Percentiles rank a stretch among this genome's conserved stretches.
Conservation (phyloP, 2,113 vertebrate species). For the Pipra filicauda region DNA sequence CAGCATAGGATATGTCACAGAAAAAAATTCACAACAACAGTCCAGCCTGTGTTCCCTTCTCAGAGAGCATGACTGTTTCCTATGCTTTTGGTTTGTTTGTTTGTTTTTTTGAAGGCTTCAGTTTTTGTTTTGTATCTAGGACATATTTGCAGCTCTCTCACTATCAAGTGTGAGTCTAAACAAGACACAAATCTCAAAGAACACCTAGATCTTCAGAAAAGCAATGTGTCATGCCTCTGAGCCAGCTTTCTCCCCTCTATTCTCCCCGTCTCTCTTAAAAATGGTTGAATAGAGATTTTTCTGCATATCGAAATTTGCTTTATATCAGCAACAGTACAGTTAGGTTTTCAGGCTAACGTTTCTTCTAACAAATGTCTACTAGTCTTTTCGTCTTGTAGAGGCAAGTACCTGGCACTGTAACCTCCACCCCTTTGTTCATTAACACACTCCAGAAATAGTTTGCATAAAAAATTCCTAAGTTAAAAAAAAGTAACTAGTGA, state of each 20-base stretch:
- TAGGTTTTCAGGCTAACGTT: neutral
- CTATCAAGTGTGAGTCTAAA: neutral
- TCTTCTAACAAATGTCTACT: neutral
- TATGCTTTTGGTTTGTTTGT: neutral
- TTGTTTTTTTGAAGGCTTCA: neutral
- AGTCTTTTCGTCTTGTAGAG: neutral
- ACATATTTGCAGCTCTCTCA: neutral
- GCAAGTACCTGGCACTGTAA: neutral
- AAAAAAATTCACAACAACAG: neutral
- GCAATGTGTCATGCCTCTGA: neutral
- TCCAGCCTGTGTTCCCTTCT: neutral
- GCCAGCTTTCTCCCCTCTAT: neutral
- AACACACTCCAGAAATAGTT: neutral
- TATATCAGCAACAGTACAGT: neutral
- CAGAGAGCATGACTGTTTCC: neutral
- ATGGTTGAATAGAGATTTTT: neutral
- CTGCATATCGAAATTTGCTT: neutral
- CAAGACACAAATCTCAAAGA: neutral
- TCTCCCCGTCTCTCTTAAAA: neutral
- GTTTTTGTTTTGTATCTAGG: neutral
- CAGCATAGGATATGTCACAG: neutral
- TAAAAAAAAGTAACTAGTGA: neutral
- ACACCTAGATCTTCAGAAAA: neutral
- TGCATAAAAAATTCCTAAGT: neutral
- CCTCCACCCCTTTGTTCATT: neutral